Evolutionary conservation across 2,113 vertebrate species (phyloP), one percentile per base, ranked within the genome.

Genomic region (Crotalus horridus): DNA sequence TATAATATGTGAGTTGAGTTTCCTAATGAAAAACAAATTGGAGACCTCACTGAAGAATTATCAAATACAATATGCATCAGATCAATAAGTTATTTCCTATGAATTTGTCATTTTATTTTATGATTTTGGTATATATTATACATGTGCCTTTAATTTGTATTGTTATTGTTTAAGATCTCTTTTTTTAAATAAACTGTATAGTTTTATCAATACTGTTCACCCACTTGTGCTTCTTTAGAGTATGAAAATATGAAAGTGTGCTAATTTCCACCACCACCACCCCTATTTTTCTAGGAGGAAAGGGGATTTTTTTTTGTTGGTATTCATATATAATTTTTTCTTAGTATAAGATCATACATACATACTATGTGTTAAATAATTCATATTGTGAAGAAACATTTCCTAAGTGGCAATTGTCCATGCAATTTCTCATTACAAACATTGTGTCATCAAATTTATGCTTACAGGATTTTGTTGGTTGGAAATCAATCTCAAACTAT

Each of bases 381-480:
- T 89, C 91, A 91, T 58, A 48, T 86, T 93, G 91, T 86, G 6
- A 46, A 85, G 88, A 93, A 90, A 46, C 55, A 85, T 74, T 56
- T 95, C 59, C 94, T 95, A 93, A 3, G 10, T 94, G 46, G 11
- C 92, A 92, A 59, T 94, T 26, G 29, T 11, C 61, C 0, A 85
- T 5, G 43, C 59, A 17, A 93, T 95, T 87, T 89, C 17, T 89
- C 93, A 53, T 56, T 92, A 85, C 90, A 91, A 43, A 94, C 59
- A 92, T 93, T 56, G 6, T 59, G 20, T 24, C 39, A 59, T 91
- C 81, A 51, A 85, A 9, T 91, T 91, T 90, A 93, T 88, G 24
- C 69, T 90, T 56, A 93, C 17, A 92, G 48, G 21, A 7, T 0
- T 87, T 92, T 87, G 15, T 92, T 94, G 90, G 46, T 1, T 92